phyloP scores from a whole-genome alignment of 2,113 vertebrate species.

The Chaetura pelagica region DNA sequence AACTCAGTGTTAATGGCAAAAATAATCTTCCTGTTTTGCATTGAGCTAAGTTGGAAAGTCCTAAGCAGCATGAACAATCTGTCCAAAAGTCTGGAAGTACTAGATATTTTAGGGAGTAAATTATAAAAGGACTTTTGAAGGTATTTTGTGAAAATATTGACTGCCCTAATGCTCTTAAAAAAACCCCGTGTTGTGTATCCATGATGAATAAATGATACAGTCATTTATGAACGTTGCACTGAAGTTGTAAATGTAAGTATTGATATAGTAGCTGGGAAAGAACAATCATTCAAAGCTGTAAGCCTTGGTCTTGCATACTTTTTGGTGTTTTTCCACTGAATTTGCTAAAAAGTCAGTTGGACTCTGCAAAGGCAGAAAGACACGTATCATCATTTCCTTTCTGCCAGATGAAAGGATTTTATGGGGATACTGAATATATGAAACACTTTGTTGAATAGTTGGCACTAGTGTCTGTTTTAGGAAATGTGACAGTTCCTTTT shows the following conservation, averaged over 20 bases:
- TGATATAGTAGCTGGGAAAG: background rate
- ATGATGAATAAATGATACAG: background rate
- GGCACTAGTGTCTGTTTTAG: background rate
- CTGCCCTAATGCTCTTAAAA: background rate
- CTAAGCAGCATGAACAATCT: background rate
- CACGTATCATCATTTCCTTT: background rate
- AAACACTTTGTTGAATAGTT: background rate
- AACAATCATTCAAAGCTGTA: background rate
- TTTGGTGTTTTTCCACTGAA: background rate
- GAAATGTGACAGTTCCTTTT: background rate
- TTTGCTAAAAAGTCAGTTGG: background rate
- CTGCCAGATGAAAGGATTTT: slow-evolving; percentile 20
- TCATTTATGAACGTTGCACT: background rate
- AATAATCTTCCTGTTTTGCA: background rate
- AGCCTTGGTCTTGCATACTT: background rate
- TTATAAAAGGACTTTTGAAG: background rate
- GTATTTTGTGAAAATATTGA: background rate
- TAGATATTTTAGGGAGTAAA: background rate
- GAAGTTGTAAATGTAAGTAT: background rate
- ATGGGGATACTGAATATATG: background rate
- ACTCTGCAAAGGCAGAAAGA: background rate
- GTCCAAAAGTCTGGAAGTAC: background rate
- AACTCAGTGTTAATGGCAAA: background rate
- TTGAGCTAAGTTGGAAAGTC: background rate
- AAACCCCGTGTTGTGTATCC: background rate